Base-by-base conservation (phyloP, 2,113 vertebrate genomes). In the Chroicocephalus ridibundus region DNA sequence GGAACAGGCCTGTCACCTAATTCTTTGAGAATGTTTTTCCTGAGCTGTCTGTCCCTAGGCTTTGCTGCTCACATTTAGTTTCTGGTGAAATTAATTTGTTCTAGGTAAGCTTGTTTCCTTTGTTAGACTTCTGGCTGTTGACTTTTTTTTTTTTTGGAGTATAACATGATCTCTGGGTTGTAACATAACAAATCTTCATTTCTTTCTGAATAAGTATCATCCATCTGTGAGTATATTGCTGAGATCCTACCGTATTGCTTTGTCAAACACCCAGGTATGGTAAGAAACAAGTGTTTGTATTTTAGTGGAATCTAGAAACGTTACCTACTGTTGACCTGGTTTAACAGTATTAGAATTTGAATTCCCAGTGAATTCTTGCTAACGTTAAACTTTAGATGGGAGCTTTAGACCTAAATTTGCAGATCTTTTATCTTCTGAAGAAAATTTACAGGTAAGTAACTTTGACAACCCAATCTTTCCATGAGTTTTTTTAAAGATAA, bases 371-470 rank as follows among this genome's bases (percentile, higher is more conserved):
- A 83, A 44, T 70, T 83, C 10, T 64, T 60, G 24, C 11, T 40
- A 34, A 62, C 32, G 66, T 68, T 46, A 69, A 90, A 62, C 17
- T 57, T 72, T 24, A 46, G 25, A 57, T 68, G 78, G n/a, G 71
- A 86, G 18, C 47, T 82, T 81, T 86, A 90, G 76, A 71, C 64
- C 68, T 71, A 95, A 81, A 88, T 93, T 77, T 88, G 38, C 51
- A 83, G 12, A 36, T 68, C 1, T 77, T 49, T n/a, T 78, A 4
- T 80, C 16, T 85, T 89, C 44, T 42, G 75, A 81, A 83, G 47
- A 60, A 61, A 83, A 64, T 26, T 25, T 81, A 49, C 21, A 57
- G 90, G 94, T 97, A 84, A 88, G 96, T 94, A 79, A 60, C 42
- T 88, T 62, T 26, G 26, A 74, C 55, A 78, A 77, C 70, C 20